Percentiles rank a stretch among this genome's conserved stretches.
These are phyloP conservation scores for Phylloscopus trochilus DNA, from an alignment of 2,113 vertebrate genomes.

Conservation along the genomic window DNA sequence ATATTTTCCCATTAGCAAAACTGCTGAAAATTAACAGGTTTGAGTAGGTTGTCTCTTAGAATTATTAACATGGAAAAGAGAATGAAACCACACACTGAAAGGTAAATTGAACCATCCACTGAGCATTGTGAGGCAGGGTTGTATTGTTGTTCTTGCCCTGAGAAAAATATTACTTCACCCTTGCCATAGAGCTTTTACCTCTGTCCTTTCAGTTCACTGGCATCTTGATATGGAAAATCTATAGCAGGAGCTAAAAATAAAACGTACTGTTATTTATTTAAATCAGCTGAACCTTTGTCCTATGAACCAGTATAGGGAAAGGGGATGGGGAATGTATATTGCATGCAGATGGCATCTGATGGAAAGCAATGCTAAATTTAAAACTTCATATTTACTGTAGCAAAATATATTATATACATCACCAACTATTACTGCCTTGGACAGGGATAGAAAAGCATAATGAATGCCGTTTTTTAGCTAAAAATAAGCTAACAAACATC, in stretches of 20 bases:
- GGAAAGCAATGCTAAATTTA: background rate
- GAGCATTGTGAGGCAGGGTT: background rate
- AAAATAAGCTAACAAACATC: background rate
- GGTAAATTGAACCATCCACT: background rate
- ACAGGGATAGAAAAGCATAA: background rate
- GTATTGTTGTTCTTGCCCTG: background rate
- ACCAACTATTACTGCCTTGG: background rate
- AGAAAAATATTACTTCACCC: background rate
- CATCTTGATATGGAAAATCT: background rate
- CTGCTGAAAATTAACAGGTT: background rate
- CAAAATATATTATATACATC: background rate
- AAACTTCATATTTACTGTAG: background rate
- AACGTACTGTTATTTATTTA: background rate
- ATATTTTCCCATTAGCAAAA: background rate
- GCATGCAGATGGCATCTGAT: background rate
- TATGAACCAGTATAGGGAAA: background rate
- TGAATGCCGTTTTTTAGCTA: background rate
- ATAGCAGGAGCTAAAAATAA: background rate
- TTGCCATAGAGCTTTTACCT: background rate
- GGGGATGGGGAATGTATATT: background rate
- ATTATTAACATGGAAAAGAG: background rate
- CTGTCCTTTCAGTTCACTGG: slow-evolving; percentile 1
- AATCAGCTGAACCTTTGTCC: background rate
- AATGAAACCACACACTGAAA: background rate
- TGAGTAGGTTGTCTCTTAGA: background rate